Evolutionary conservation across 2,888 invertebrate species (phyloP).

Genomic region (Encarsia formosa): DNA sequence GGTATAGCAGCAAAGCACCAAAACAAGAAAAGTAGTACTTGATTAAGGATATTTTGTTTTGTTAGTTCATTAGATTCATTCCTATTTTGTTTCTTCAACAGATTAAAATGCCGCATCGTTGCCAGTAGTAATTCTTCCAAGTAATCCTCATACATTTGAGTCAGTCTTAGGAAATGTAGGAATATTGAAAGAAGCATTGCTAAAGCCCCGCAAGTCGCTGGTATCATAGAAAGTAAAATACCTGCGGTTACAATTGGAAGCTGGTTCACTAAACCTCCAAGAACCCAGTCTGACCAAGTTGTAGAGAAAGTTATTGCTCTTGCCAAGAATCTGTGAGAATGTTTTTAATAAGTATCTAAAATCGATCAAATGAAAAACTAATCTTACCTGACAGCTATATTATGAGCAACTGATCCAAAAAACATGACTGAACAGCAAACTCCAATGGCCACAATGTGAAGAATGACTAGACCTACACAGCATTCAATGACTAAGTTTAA

Average conservation of each 20-base stretch:
- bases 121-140: constrained; percentile 62
- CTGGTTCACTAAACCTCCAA: constrained; percentile 61
- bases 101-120: constrained; percentile 49
- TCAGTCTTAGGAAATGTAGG: constrained; percentile 57
- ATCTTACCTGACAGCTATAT: constrained; percentile 61
- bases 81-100: constrained; percentile 45
- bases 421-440: constrained; percentile 60
- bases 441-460: constrained; percentile 55
- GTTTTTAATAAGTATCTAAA: not conserved
- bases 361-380: not conserved
- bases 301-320: constrained; percentile 51
- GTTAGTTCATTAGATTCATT: constrained; percentile 30
- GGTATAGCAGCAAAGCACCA: constrained; percentile 64
- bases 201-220: constrained; percentile 71
- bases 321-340: constrained; percentile 52
- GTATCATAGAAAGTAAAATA: constrained; percentile 60
- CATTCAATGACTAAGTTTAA: constrained; percentile 38
- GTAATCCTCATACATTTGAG: constrained; percentile 72
- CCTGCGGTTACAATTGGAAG: constrained; percentile 67
- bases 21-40: constrained; percentile 68
- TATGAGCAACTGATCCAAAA: constrained; percentile 68
- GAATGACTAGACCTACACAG: constrained; percentile 40
- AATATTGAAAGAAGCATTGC: constrained; percentile 54
- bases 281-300: constrained; percentile 60
- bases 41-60: constrained; percentile 60